Base-by-base conservation (phyloP, 1,140 invertebrate genomes). In the Pantala flavescens region DNA sequence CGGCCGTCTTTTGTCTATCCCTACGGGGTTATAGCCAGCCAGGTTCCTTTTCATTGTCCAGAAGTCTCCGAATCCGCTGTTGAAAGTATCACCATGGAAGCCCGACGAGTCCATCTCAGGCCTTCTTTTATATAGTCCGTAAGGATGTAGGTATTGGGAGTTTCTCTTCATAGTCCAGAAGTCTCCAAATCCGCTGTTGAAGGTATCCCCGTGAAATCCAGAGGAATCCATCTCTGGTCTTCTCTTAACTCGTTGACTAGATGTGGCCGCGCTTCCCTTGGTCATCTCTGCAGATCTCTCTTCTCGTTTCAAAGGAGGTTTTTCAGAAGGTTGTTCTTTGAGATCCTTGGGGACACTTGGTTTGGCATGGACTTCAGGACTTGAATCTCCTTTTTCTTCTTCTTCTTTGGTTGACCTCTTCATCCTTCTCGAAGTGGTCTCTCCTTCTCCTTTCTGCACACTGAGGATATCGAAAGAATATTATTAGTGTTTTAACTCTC, bases 121-220 rank as follows among this genome's bases (percentile, higher is more conserved):
- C 19, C 79, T 76, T 72, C 81, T 70, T 72, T 80, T 81, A 49
- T 55, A 36, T 2, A 28, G 70, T 11, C 36, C 36, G 14, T 19
- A 21, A 21, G 49, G n/a, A n/a, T 72, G 23, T 70, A 36, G 14
- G 21, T 70, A 11, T 23, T 23, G 28, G 19, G 16, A n/a, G 72
- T 79, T 78, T 75, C 83, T 83, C 74, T 83, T 82, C 79, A 85
- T 83, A 0, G 84, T 82, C 72, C 82, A 82, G 78, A 85, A 86
- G 63, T 84, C 82, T 14, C 84, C 85, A 75, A 86, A 85, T 1
- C 84, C 83, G 74, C 80, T 78, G 74, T 80, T 81, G 76, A 85
- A 85, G n/a, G 83, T 82, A 76, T 85, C 83, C 19, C 80, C 82
- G 73, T 85, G 80, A 77, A 84, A 84, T 0, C 82, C 82, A 71